Evolutionary conservation across 2,797 vertebrate species (phyloP), one percentile per base, ranked within the genome.

Genomic region (Choloepus didactylus): DNA sequence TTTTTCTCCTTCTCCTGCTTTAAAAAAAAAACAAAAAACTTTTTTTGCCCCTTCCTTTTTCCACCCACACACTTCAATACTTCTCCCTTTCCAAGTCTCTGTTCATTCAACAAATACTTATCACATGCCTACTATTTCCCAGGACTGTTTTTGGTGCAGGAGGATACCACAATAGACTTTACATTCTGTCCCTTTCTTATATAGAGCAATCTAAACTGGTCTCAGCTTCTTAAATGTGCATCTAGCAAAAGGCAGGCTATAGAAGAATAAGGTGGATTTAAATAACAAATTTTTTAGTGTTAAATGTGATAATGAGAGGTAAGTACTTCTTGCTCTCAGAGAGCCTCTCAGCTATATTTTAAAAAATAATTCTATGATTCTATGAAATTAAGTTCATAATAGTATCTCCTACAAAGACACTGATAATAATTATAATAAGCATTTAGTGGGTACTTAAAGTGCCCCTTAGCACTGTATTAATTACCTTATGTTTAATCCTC

Each of bases 381-480:
- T 76, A 27, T 38, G 35, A 73, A 56, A 87, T 81, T 84, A 84
- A 81, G 41, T 72, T 46, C 31, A n/a, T 62, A 89, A 69, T 14
- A 80, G 21, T 67, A 18, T 87, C 23, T 59, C 44, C 81, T 92
- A 95, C 91, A 51, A 77, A 93, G 90, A 31, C 35, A 70, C 80
- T 54, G 44, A 27, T 88, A 76, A 77, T 81, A 49, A 92, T 85
- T 54, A 31, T 75, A 64, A 54, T 19, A 83, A 77, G 49, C 7
- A 46, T 72, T 77, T 77, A 44, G 7, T 85, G 49, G 10, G 31
- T 5, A 85, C n/a, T 66, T 77, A 51, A 7, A 10, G 59, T 38
- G 31, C 49, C 38, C 3, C 25, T 41, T 0, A 29, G n/a, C 49
- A 19, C 44, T 38, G 2, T 16, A 29, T 49, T 73, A 35, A 83